Evolutionary conservation across 2,113 vertebrate genomes (phyloP), one percentile per base, ranked within the genome.

Genomic region (Phaethon lepturus): DNA sequence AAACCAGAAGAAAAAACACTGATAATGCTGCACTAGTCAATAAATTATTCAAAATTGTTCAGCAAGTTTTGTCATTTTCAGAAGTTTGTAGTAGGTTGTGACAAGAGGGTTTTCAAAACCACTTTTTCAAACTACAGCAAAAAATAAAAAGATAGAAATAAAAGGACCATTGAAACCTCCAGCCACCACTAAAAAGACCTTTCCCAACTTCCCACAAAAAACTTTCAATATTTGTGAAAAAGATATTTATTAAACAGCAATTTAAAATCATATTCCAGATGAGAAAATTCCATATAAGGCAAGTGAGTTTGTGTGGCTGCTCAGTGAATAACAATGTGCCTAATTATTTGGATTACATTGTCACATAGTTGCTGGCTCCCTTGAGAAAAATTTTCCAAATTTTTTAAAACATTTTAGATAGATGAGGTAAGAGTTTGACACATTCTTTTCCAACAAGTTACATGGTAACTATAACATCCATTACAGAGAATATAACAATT

Each of bases 341-440:
- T 98, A 98, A 98, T 98, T 98, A 98, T 97, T 97, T 98, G 94
- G 86, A 96, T 96, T 97, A 96, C 40, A 90, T 55, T 86, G 88
- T 94, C 87, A 97, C 91, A 98, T 96, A 97, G 91, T 58, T 97
- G 53, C 93, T 95, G 56, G 74, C 59, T 79, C 93, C 84, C 96
- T 94, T 90, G 96, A 97, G 98, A 98, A 98, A 98, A 94, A 97
- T 95, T 95, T 97, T 93, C 96, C 74, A 97, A 96, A 98, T 98
- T 98, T 97, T 97, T 98, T 82, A 95, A 97, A 94, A 96, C 96
- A 98, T 98, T 98, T 97, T 96, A 94, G 88, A 95, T 91, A 93
- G 93, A 98, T 98, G 98, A 98, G 68, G 94, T 98, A 98, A 98
- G 95, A 96, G 55, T 87, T 82, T 86, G 95, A 91, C 68, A 75